Evolutionary conservation across 1,140 invertebrate genomes (phyloP), one percentile per base, ranked within the genome.

Genomic region (Meteorus sp.): DNA sequence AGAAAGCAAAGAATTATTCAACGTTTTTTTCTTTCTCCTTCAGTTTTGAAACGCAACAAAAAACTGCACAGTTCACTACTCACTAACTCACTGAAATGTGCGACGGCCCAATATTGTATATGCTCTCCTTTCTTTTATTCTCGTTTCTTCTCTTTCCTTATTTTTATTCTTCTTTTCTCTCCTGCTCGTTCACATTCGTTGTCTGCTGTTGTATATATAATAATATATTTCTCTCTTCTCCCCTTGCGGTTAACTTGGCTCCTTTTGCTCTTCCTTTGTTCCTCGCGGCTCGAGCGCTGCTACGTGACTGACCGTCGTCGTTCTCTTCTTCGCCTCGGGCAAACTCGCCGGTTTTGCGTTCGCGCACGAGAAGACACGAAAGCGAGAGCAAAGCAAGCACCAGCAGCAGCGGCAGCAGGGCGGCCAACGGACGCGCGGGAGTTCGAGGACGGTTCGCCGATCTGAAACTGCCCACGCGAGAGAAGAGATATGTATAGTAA

Each of bases 291-390:
- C 63, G 61, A 61, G 61, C 64, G 70, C 65, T 70, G 61, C 64
- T 71, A 68, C 69, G 64, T 70, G 69, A 71, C 71, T 70, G 63
- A 66, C 69, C 69, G 68, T 56, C 65, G n/a, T n/a, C n/a, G n/a
- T n/a, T n/a, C n/a, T n/a, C n/a, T n/a, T n/a, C n/a, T n/a, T n/a
- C n/a, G 64, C 64, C 62, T 59, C 48, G 59, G 62, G 50, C 50
- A 29, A 61, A 60, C 51, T 59, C 61, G 37, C 56, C 56, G 56
- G 45, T 19, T n/a, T 54, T 13, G 44, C 35, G 31, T 37, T 23
- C 15, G 58, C 53, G 44, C 57, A 54, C 58, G 31, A 59, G 23
- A 59, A 53, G 45, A 54, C 58, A 56, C 56, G 45, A 58, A n/a
- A 31, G 27, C 29, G 33, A 58, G 47, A 55, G 27, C 53, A 20